phyloP scores from a whole-genome alignment of 2,797 vertebrate genomes.

The Alfaro cultratus region DNA sequence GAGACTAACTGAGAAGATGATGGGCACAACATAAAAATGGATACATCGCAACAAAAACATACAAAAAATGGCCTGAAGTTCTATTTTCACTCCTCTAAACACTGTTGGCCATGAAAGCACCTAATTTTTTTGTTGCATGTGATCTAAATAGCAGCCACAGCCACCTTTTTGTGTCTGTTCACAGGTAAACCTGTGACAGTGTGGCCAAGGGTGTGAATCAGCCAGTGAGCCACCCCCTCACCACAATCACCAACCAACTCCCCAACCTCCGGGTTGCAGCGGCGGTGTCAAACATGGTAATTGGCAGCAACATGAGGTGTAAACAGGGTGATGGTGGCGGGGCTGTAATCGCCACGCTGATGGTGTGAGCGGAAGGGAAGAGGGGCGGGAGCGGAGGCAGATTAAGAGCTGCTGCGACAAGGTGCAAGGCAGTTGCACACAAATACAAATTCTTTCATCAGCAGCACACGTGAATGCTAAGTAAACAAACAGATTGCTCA shows the following conservation, averaged over 20 bases:
- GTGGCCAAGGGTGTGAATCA: slow-evolving; percentile 65
- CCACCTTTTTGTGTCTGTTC: slow-evolving; percentile 43
- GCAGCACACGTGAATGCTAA: neutral
- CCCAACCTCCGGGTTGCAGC: slow-evolving; percentile 52
- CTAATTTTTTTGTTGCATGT: neutral
- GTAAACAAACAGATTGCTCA: neutral
- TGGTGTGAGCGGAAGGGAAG: slow-evolving; percentile 63
- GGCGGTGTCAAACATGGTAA: slow-evolving; percentile 81
- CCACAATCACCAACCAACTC: slow-evolving; percentile 35
- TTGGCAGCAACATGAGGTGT: slow-evolving; percentile 81
- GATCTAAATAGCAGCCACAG: slow-evolving; percentile 1
- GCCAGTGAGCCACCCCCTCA: slow-evolving; percentile 26
- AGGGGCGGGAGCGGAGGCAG: slow-evolving; percentile 43
- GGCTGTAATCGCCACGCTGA: slow-evolving; percentile 66
- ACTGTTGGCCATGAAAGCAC: neutral
- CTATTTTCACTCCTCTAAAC: neutral
- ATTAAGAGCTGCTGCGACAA: slow-evolving; percentile 64
- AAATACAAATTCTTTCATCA: slow-evolving; percentile 9
- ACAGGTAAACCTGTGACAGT: slow-evolving; percentile 69
- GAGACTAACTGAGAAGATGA: neutral
- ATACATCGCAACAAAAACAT: neutral
- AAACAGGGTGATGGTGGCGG: slow-evolving; percentile 80
- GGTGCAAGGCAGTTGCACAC: slow-evolving; percentile 64
- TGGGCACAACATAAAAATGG: neutral
- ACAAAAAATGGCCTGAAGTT: neutral